Evolutionary conservation across 1,140 invertebrate genomes (phyloP), one percentile per base, ranked within the genome.

Genomic region (Ptiloglossa arizonensis): DNA sequence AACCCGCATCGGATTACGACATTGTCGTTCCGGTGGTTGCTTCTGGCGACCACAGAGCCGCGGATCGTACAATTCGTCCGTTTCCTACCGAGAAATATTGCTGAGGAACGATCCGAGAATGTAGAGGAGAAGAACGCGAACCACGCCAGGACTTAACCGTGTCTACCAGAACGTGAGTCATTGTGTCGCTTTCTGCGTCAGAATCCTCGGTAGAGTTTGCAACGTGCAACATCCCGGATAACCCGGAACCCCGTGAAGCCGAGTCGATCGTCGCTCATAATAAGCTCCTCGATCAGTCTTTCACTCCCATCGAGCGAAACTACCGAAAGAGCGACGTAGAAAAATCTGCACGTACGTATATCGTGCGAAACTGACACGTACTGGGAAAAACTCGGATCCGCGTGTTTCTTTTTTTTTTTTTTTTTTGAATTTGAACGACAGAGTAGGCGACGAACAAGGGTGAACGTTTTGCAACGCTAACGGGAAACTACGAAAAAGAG

Each of bases 21-120:
- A 64, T 8, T 57, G 59, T 62, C 32, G 46, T 59, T 73, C 66
- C 0, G n/a, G 70, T n/a, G 0, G 4, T 1, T 70, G 38, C 48
- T 76, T 80, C 8, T 67, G 62, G 4, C 22, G 15, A 6, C 15
- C 35, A 5, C 62, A 59, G 11, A 52, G 62, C 8, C 67, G 56
- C 29, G 56, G 60, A 15, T 62, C 75, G 35, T 72, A 83, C 0
- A 71, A 24, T 29, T 86, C 81, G n/a, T 80, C 72, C 6, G 46
- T 44, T 44, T 81, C 71, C 83, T 82, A 17, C 46, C 73, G 59
- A 52, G 54, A 60, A 62, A 19, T 0, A 8, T 2, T 8, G 0
- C n/a, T 8, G 29, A 5, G 17, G 1, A 41, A 9, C 2, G 41
- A 11, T 41, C 11, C 41, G 9, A 8, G 11, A 19, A 17, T 3